Base-by-base conservation (phyloP, 1,140 invertebrate species). In the Arion vulgaris region DNA sequence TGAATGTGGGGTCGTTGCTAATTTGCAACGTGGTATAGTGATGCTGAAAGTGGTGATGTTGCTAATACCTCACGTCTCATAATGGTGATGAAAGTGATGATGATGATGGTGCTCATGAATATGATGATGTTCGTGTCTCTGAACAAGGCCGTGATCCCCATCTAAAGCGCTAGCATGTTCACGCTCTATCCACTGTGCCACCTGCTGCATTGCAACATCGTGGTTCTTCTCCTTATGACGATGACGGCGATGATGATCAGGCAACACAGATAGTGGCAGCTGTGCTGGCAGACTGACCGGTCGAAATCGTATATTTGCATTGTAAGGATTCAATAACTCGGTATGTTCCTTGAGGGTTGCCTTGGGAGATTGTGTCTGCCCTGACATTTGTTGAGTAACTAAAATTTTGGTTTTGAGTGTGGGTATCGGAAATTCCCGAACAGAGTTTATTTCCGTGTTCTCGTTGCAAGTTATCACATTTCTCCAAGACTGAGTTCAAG, bases 41-140 rank as follows among this genome's bases (percentile, higher is more conserved):
- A n/a, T n/a, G n/a, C n/a, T n/a, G n/a, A n/a, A n/a, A n/a, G n/a
- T n/a, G n/a, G n/a, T n/a, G n/a, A n/a, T n/a, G n/a, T n/a, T n/a
- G 53, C 23, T 1, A 19, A 57, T 23, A 1, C 11, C 69, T 87
- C 86, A 90, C 72, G 90, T 87, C 77, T 90, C 89, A 78, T 92
- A 88, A 89, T 95, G 96, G 92, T 96, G 95, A 92, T 96, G 95
- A 92, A 96, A 96, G 88, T 96, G 95, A 82, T 92, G 90, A 92
- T 96, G 95, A 90, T 96, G 96, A 86, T 96, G 95, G 86, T 96
- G 95, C 89, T 96, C 95, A 88, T 96, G 95, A 81, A 96, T 94
- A 90, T 96, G 95, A 88, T 94, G 94, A 84, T 94, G 94, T 86
- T 94, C 93, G 82, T 94, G 93, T 76, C 92, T 88, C 83, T 94